These are phyloP conservation scores for Lophotis ruficrista DNA, from an alignment of 2,113 vertebrate genomes.

Conservation along the genomic window DNA sequence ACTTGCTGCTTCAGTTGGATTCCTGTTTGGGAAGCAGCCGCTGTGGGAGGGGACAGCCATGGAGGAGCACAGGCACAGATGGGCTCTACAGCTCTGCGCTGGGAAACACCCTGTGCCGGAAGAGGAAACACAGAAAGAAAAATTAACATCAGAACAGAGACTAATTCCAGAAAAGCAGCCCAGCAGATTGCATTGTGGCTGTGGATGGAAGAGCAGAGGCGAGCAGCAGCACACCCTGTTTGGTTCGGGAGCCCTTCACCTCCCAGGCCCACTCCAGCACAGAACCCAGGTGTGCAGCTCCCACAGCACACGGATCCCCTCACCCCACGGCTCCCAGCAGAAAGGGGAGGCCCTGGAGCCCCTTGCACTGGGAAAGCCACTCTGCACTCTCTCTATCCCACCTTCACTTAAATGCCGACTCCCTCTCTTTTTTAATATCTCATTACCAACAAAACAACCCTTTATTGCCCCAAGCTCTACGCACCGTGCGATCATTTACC, in stretches of 20 bases:
- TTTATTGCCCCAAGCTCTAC: not conserved
- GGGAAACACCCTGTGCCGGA: not conserved
- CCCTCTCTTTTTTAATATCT: not conserved
- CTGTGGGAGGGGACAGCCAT: not conserved
- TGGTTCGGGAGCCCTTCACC: accelerated
- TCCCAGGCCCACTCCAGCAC: not conserved
- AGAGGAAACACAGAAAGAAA: not conserved
- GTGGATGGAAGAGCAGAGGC: not conserved
- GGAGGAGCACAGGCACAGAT: not conserved
- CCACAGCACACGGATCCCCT: not conserved
- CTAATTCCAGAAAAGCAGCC: not conserved
- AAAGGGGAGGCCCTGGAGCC: not conserved
- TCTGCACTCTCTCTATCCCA: not conserved
- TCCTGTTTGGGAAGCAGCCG: not conserved
- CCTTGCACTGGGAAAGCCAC: not conserved
- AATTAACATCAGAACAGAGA: not conserved
- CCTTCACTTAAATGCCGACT: not conserved
- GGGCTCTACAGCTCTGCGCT: not conserved
- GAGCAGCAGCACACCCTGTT: not conserved
- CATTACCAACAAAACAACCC: not conserved
- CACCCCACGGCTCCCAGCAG: accelerated
- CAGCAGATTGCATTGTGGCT: not conserved
- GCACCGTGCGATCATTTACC: not conserved
- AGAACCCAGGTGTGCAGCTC: not conserved
- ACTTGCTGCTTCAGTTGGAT: not conserved